Percentiles rank a stretch among this genome's conserved stretches.
These are phyloP conservation scores for Maniola hyperantus DNA, from an alignment of 2,888 invertebrate species.

Conservation along the genomic window DNA sequence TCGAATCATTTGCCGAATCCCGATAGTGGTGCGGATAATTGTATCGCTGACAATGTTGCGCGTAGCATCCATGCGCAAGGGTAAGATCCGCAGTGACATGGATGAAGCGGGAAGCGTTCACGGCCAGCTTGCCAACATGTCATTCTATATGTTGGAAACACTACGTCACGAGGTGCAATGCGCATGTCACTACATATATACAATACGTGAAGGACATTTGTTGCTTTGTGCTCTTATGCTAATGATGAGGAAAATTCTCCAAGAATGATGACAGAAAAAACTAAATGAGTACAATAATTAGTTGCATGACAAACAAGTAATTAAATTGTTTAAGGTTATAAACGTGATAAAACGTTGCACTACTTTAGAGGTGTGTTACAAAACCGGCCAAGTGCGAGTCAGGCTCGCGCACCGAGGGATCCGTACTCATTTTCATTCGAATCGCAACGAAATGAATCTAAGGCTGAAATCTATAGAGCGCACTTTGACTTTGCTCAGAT, in stretches of 20 bases:
- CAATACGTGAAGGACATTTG: not conserved
- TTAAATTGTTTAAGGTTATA: not conserved
- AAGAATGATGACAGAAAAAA: no score
- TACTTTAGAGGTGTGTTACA: no score
- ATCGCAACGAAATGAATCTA: no score
- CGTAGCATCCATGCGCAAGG: no score
- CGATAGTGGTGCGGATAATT: not conserved
- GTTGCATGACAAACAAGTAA: not conserved
- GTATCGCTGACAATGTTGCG: not conserved
- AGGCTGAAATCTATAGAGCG: no score
- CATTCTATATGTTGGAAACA: no score
- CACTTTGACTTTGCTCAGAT: no score
- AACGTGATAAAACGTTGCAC: not conserved
- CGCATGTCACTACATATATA: not conserved
- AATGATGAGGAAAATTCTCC: not conserved
- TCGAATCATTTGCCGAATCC: no score
- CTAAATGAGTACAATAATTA: not conserved
- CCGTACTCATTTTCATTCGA: no score
- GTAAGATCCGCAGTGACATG: not conserved
- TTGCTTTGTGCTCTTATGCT: not conserved
- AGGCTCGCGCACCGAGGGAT: no score
- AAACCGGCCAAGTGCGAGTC: no score
- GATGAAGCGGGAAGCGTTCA: not conserved
- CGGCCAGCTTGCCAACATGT: not conserved
- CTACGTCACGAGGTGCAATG: not conserved